A percentile compares a stretch with the other conserved stretches of the same genome.
Conservation (phyloP, 2,888 invertebrate genomes). For the Omphaloscelis lunosa region DNA sequence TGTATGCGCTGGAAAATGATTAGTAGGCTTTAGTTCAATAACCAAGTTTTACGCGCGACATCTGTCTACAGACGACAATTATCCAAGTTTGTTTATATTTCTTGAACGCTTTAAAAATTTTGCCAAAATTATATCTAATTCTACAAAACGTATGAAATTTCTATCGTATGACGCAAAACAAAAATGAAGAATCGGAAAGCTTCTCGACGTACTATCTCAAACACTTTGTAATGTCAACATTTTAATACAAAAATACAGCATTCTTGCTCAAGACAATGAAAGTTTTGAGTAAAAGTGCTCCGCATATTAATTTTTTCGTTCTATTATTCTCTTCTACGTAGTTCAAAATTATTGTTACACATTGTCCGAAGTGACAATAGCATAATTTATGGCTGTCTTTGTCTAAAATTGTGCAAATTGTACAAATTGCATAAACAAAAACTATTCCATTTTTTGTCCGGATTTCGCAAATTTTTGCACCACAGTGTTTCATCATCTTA, state of each 20-base stretch:
- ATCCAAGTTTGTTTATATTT: background rate
- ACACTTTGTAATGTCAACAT: constrained; percentile 41
- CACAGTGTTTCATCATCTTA: constrained; percentile 44
- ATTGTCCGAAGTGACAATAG: constrained; percentile 63
- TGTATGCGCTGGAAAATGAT: no score
- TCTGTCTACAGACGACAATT: background rate
- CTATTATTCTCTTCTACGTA: constrained; percentile 60
- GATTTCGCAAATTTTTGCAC: constrained; percentile 60
- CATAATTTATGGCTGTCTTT: constrained; percentile 65
- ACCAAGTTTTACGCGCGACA: no score
- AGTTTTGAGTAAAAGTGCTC: constrained; percentile 58
- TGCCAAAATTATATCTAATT: background rate
- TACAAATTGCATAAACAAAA: constrained; percentile 64
- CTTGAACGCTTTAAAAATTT: background rate
- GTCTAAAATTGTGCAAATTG: constrained; percentile 74
- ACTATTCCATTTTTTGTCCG: constrained; percentile 62
- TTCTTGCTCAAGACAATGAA: constrained; percentile 57
- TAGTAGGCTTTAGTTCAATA: no score
- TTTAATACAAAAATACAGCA: constrained; percentile 37
- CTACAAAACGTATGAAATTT: constrained; percentile 6
- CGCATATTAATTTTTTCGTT: constrained; percentile 53
- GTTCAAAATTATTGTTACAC: constrained; percentile 58
- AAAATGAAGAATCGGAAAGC: constrained; percentile 32
- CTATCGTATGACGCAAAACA: constrained; percentile 5
- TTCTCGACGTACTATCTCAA: constrained; percentile 2